These are phyloP conservation scores for Cassiopea andromeda DNA, from an alignment of 30 jellyfish, hydroid and myxozoan species.

Conservation along the genomic window DNA sequence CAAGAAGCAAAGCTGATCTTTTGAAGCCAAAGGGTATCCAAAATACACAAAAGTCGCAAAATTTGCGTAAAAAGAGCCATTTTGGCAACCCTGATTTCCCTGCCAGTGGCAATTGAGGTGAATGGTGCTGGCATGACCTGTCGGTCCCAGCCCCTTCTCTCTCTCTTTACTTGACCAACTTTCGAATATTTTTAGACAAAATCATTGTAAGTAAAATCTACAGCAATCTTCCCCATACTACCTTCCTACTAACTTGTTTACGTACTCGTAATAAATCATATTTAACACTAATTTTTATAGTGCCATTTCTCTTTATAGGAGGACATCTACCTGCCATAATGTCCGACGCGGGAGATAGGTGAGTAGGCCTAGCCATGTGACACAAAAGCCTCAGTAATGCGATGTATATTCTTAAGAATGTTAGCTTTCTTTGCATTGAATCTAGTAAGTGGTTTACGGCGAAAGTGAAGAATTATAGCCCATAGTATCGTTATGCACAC, in stretches of 20 bases:
- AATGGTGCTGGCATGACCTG: not conserved
- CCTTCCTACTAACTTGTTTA: not conserved
- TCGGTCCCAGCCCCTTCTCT: slow-evolving; percentile 24
- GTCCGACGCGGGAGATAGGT: slow-evolving; percentile 99
- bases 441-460: no score
- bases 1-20: no score
- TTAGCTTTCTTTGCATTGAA: no score
- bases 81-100: not conserved
- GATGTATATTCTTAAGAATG: no score
- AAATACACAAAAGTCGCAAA: not conserved
- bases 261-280: not conserved
- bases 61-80: not conserved
- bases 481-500: no score
- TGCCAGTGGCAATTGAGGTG: not conserved
- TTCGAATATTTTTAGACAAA: not conserved
- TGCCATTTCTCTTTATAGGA: slow-evolving; percentile 53
- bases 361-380: slow-evolving; percentile 61
- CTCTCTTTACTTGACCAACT: slow-evolving; percentile 19
- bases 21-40: no score
- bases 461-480: no score
- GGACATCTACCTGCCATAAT: slow-evolving; percentile 94
- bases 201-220: slow-evolving; percentile 29
- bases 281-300: not conserved
- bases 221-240: not conserved
- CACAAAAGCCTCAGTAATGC: no score